Evolutionary conservation across 2,113 vertebrate genomes (phyloP), one percentile per base, ranked within the genome.

Genomic region (Emydocephalus ijimae): DNA sequence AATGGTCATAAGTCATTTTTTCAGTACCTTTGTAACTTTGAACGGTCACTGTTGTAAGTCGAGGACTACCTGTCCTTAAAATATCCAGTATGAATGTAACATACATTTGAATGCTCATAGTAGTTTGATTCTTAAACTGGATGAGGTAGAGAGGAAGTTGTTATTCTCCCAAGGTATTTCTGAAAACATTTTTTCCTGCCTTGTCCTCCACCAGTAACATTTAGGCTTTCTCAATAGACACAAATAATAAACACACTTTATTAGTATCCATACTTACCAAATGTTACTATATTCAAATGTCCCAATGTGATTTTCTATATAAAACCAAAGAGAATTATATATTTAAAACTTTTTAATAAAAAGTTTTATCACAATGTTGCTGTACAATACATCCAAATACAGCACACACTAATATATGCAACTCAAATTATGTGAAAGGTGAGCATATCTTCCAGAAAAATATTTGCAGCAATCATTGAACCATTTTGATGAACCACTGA

Each of bases 251-350:
- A 81, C 3, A 43, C 14, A 91, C 39, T 56, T 50, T 14, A 90
- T 48, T 34, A 69, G 55, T 29, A 90, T 11, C 24, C 87, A 74
- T 29, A 93, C 89, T 87, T 86, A 93, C 92, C 89, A 90, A 89
- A 24, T 61, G 23, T 64, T 90, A 55, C 56, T 87, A 29, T 48
- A 64, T 90, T 64, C n/a, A 20, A 21, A 90, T 54, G 21, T 93
- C 48, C 74, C 81, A 90, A 81, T 87, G 74, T 90, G 48, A n/a
- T 43, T 90, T 90, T 39, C 89, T 90, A 39, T 64, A 29, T n/a
- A 64, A 90, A 43, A 90, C 24, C 45, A 64, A 86, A 59, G 54
- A 52, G 5, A 87, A 15, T 64, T 43, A 90, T 15, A 54, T 52
- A 81, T 39, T 48, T 92, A 85, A 59, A 29, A 54, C 21, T 88